Conservation (phyloP, 2,113 vertebrate genomes). For the Gambusia affinis region DNA sequence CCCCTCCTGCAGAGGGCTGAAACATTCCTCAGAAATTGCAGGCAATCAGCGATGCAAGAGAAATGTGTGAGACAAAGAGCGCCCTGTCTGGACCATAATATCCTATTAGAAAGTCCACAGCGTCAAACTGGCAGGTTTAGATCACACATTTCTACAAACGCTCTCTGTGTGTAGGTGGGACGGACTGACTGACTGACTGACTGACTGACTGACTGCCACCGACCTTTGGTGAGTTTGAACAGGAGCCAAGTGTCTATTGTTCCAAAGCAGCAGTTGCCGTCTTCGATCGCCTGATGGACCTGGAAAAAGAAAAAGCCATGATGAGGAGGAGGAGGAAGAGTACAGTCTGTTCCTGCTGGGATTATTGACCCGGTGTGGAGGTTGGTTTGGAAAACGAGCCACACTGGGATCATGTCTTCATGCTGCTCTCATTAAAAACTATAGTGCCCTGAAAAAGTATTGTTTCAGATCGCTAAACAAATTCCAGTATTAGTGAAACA, state of each 20-base stretch:
- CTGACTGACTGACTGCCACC: not conserved
- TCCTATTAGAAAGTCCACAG: not conserved
- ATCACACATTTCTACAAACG: not conserved
- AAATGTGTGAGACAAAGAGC: conserved; percentile 28
- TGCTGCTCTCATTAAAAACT: not conserved
- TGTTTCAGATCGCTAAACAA: too few species aligned
- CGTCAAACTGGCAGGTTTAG: conserved; percentile 1
- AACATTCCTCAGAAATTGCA: conserved; percentile 35
- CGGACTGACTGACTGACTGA: not conserved
- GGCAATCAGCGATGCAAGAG: conserved; percentile 23
- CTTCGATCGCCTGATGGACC: conserved; percentile 83
- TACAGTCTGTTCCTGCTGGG: not conserved
- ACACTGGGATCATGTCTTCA: not conserved
- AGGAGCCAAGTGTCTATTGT: conserved; percentile 95
- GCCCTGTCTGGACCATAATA: conserved; percentile 18
- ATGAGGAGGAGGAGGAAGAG: not conserved
- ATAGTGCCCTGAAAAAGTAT: too few species aligned
- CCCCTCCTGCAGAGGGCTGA: not conserved
- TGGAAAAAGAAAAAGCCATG: conserved; percentile 53
- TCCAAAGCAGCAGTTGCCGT: conserved; percentile 92
- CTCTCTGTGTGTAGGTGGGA: not conserved
- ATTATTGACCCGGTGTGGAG: not conserved
- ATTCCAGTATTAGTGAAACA: too few species aligned
- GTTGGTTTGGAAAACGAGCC: not conserved
- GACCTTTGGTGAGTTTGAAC: conserved; percentile 92